These are phyloP conservation scores for Octodonta nipae DNA, from an alignment of 2,888 invertebrate genomes.

Conservation along the genomic window DNA sequence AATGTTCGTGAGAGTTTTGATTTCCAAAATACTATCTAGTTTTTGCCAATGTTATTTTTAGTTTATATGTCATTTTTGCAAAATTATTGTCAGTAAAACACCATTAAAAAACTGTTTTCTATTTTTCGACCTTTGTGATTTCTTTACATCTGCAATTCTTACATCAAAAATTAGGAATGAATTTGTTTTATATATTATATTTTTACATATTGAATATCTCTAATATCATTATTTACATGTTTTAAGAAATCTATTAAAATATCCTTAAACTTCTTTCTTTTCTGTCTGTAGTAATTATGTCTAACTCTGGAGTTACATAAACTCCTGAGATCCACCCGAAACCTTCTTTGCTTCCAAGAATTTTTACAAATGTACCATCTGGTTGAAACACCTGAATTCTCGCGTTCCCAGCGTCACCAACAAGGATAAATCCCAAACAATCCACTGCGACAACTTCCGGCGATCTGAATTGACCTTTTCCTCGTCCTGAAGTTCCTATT, in stretches of 20 bases:
- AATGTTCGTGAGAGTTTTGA: too few species aligned
- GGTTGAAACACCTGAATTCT: slow-evolving; percentile 58
- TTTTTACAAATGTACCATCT: slow-evolving; percentile 52
- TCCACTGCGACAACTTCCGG: slow-evolving; percentile 63
- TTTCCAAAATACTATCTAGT: too few species aligned
- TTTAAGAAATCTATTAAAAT: slow-evolving; percentile 24
- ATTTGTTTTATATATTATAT: too few species aligned
- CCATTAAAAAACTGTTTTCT: too few species aligned
- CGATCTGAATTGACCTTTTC: slow-evolving; percentile 56
- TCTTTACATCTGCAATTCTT: too few species aligned
- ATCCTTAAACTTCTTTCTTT: slow-evolving; percentile 40
- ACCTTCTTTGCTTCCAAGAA: slow-evolving; percentile 44
- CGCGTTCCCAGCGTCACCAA: slow-evolving; percentile 67
- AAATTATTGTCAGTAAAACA: too few species aligned
- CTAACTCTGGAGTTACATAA: slow-evolving; percentile 44
- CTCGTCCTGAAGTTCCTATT: slow-evolving; percentile 53
- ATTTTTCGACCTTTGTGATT: too few species aligned
- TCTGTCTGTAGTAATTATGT: slow-evolving; percentile 49
- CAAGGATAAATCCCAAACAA: slow-evolving; percentile 57
- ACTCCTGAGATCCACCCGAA: slow-evolving; percentile 61
- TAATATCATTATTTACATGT: too few species aligned
- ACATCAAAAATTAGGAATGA: too few species aligned
- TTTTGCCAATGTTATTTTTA: too few species aligned
- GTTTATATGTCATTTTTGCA: too few species aligned
- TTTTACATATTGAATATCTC: too few species aligned